Evolutionary conservation across 2,888 invertebrate species (phyloP), one percentile per base, ranked within the genome.

Genomic region (Celastrina argiolus): DNA sequence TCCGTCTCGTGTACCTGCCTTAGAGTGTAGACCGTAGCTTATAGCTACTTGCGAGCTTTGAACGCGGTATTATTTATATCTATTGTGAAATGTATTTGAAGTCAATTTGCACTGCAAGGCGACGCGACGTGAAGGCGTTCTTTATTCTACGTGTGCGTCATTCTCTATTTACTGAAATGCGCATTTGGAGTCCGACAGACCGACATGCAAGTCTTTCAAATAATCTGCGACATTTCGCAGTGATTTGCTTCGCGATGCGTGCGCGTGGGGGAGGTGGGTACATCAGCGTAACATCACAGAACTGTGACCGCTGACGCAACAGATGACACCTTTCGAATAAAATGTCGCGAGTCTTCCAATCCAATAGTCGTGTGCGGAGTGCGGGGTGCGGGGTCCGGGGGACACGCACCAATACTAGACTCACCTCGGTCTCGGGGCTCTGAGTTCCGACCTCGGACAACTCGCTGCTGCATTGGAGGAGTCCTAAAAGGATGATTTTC

Each of bases 241-340:
- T 14, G 22, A 51, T 26, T 22, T 22, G 12, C 22, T n/a, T n/a
- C n/a, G n/a, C 12, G 51, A 22, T 45, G 45, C 18, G 45, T 18
- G 45, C 2, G n/a, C n/a, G n/a, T n/a, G n/a, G n/a, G n/a, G n/a
- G n/a, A n/a, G n/a, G n/a, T n/a, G n/a, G n/a, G 45, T n/a, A 51
- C 51, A 51, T 51, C 51, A 51, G 51, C 22, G 0, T n/a, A n/a
- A n/a, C n/a, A 51, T 51, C 45, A 2, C 45, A 10, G 8, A 10
- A 10, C 51, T 51, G 51, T 51, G 51, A 14, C 51, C 26, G 51
- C 22, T 51, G 51, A 26, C 22, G 51, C 51, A 51, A 51, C 12
- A 51, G 51, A 51, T 22, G 51, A 51, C 51, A 51, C 51, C 45
- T 51, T 26, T 51, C 51, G 16, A 51, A 51, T 51, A 14, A 51